phyloP scores from a whole-genome alignment of 2,888 invertebrate species.

The Heliconius aoede region DNA sequence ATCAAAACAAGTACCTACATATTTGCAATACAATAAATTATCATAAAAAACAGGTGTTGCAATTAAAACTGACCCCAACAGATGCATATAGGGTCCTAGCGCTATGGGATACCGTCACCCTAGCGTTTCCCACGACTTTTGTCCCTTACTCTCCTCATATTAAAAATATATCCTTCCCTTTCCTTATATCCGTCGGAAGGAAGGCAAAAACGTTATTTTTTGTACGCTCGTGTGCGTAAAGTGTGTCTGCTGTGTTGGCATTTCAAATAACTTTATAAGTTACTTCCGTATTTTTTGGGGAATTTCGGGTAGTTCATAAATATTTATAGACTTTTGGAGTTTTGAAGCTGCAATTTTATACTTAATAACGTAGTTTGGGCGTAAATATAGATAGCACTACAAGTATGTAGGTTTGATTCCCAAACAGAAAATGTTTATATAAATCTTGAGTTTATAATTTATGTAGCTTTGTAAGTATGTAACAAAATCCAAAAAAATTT shows the following conservation, averaged over 20 bases:
- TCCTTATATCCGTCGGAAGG: conserved; percentile 76
- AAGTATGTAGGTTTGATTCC: not conserved
- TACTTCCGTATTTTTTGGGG: conserved; percentile 31
- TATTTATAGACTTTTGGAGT: not conserved
- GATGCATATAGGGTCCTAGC: conserved; percentile 40
- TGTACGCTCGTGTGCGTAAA: conserved; percentile 72
- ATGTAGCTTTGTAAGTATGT: not conserved
- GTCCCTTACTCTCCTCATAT: conserved; percentile 58
- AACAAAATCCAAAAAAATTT: not conserved
- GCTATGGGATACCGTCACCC: conserved; percentile 81
- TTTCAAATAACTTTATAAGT: conserved; percentile 28
- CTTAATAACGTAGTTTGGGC: not conserved
- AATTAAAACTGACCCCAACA: conserved; percentile 52
- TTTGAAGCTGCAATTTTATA: not conserved
- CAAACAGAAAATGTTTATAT: not conserved
- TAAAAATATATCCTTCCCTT: conserved; percentile 52
- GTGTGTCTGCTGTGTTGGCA: conserved; percentile 34
- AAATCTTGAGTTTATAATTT: not conserved
- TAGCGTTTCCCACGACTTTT: conserved; percentile 76
- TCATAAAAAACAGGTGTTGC: conserved; percentile 61
- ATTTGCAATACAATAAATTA: conserved; percentile 40
- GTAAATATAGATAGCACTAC: not conserved
- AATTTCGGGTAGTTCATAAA: not conserved
- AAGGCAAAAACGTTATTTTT: conserved; percentile 76
- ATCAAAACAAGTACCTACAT: conserved; percentile 18